phyloP scores from a whole-genome alignment of 2,113 vertebrate species.

The Neogobius melanostomus region DNA sequence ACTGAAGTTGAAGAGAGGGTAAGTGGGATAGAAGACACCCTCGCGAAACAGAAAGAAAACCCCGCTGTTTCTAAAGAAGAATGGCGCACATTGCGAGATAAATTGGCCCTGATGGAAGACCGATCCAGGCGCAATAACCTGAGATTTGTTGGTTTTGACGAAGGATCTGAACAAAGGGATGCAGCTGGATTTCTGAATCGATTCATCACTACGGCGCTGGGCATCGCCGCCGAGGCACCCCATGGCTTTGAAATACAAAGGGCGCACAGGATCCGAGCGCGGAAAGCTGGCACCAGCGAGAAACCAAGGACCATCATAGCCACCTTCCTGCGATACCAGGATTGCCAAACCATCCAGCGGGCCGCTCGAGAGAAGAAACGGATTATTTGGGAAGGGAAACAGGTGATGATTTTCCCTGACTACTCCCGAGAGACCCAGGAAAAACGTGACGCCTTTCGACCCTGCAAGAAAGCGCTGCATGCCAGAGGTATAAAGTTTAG shows the following conservation, averaged over 20 bases:
- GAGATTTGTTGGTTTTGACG: neutral
- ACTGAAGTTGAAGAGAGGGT: no score
- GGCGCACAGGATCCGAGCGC: neutral
- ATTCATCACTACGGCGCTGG: no score
- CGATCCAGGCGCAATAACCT: conserved; percentile 5
- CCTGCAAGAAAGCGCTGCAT: neutral
- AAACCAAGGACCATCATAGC: neutral
- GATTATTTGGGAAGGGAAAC: neutral
- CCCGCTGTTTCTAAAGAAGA: no score
- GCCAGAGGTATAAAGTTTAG: neutral
- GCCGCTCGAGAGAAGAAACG: neutral
- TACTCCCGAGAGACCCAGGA: no score
- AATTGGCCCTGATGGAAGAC: neutral
- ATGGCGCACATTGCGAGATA: no score
- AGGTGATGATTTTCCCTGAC: neutral
- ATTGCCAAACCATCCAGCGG: neutral
- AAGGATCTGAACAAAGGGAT: neutral
- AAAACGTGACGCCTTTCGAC: neutral
- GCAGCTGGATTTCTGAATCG: no score
- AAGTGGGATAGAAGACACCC: no score
- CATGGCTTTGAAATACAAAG: neutral
- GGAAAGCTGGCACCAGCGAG: no score
- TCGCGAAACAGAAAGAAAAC: no score
- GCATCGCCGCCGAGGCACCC: neutral
- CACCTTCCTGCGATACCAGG: neutral